phyloP scores from a whole-genome alignment of 2,797 vertebrate genomes.

The Neomorphus geoffroyi region DNA sequence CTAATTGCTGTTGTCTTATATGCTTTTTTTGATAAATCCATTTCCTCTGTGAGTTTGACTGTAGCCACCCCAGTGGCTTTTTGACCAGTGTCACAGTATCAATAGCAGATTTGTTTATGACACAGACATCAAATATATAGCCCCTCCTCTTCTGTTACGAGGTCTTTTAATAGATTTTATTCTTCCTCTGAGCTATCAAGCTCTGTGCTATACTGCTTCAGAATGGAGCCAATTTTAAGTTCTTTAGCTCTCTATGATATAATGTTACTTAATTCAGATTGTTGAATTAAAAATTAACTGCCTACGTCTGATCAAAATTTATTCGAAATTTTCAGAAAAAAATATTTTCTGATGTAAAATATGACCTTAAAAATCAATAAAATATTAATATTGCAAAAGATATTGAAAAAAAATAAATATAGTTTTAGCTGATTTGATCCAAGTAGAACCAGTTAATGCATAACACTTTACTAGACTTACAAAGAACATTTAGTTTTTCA shows the following conservation, averaged over 20 bases:
- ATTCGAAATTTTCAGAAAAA: neutral
- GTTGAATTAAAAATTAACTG: neutral
- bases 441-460: neutral
- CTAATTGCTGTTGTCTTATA: neutral
- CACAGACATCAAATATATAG: neutral
- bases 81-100: neutral
- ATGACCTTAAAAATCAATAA: neutral
- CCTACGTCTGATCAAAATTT: neutral
- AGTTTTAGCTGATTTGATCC: neutral
- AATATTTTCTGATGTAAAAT: neutral
- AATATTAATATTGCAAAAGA: neutral
- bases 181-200: neutral
- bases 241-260: neutral
- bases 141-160: neutral
- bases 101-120: neutral
- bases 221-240: neutral
- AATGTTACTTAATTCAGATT: neutral
- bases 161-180: neutral
- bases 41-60: neutral
- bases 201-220: neutral
- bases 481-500: neutral
- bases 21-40: neutral
- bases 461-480: neutral
- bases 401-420: neutral
- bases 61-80: neutral